Percentiles rank a stretch among this genome's conserved stretches.
Evolutionary conservation across 1,140 invertebrate species (phyloP).

Genomic region (Oryzaephilus surinamensis): DNA sequence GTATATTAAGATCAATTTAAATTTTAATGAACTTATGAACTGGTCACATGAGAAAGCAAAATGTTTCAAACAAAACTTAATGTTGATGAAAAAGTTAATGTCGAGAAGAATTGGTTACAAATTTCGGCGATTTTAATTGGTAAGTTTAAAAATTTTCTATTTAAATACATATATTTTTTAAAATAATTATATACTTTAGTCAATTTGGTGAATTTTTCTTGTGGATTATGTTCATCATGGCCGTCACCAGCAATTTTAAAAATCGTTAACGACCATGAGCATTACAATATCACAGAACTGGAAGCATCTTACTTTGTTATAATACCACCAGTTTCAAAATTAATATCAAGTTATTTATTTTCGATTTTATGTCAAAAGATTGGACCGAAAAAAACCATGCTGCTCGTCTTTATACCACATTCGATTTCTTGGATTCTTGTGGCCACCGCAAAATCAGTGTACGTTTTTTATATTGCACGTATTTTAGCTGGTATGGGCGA

Average conservation of each 20-base stretch:
- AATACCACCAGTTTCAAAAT: conserved; percentile 13
- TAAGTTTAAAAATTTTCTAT: not conserved
- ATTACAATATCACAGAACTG: conserved; percentile 16
- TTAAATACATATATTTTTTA: not conserved
- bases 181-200: conserved; percentile 9
- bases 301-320: conserved; percentile 18
- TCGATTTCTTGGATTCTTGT: conserved; percentile 14
- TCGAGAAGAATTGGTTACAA: not conserved
- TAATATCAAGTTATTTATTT: conserved; percentile 11
- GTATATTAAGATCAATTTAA: too few relatives aligned
- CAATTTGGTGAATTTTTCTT: conserved; percentile 8
- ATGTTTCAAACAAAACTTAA: too few relatives aligned
- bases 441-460: conserved; percentile 11
- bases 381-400: conserved; percentile 17
- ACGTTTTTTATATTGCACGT: conserved; percentile 18
- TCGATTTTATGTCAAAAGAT: conserved; percentile 14
- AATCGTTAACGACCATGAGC: conserved; percentile 14
- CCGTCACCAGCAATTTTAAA: conserved; percentile 16
- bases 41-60: too few relatives aligned
- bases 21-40: too few relatives aligned
- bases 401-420: conserved; percentile 17
- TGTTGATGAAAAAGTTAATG: too few relatives aligned
- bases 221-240: conserved; percentile 15
- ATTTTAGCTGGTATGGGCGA: conserved; percentile 24
- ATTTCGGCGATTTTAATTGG: not conserved